phyloP scores from a whole-genome alignment of 1,140 invertebrate genomes.

The Harpegnathos saltator region DNA sequence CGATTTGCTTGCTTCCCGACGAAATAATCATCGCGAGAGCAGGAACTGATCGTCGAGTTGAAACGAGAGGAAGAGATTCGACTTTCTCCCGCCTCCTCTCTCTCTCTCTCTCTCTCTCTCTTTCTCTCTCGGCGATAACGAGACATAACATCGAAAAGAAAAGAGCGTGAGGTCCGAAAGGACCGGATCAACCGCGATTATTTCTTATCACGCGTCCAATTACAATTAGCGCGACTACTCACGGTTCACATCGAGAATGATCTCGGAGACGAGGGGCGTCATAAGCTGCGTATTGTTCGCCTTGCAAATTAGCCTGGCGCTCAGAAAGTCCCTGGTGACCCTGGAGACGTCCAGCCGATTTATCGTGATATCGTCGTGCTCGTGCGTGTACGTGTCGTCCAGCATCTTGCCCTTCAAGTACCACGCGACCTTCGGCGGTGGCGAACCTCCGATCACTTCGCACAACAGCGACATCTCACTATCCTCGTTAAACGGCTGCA shows the following conservation, averaged over 20 bases:
- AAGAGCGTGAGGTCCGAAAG: not conserved
- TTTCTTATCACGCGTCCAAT: not conserved
- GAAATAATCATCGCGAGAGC: no score
- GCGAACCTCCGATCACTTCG: slow-evolving; percentile 88
- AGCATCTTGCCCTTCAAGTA: slow-evolving; percentile 78
- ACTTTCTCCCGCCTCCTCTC: no score
- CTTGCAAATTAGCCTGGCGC: slow-evolving; percentile 82
- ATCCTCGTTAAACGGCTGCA: slow-evolving; percentile 93
- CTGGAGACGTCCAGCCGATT: slow-evolving; percentile 79
- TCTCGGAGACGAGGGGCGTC: slow-evolving; percentile 82
- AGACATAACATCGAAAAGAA: not conserved
- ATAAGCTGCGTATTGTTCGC: slow-evolving; percentile 86
- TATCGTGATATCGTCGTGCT: slow-evolving; percentile 75
- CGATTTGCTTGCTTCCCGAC: no score
- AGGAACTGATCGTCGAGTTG: no score
- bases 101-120: no score
- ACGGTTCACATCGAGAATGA: slow-evolving; percentile 87
- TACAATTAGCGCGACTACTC: slow-evolving; percentile 76
- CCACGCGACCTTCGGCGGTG: slow-evolving; percentile 83
- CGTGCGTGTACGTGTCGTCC: slow-evolving; percentile 72
- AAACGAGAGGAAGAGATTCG: no score
- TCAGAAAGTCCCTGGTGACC: slow-evolving; percentile 82
- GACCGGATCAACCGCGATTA: not conserved
- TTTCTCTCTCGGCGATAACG: no score
- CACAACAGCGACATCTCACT: slow-evolving; percentile 88